Evolutionary conservation across 2,797 vertebrate species (phyloP).

Genomic region (Neosilurus mollespiculum): DNA sequence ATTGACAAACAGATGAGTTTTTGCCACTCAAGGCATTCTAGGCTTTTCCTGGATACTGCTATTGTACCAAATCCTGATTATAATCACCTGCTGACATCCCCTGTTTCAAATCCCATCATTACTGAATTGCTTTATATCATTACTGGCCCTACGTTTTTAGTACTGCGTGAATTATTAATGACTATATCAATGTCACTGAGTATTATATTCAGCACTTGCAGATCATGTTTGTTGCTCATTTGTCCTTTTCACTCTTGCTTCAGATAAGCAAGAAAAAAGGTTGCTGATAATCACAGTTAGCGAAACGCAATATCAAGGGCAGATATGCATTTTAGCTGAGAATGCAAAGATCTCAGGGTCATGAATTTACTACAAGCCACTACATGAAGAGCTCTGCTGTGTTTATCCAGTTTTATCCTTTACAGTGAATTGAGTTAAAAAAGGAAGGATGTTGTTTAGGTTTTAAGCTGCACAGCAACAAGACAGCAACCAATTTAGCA

Average conservation of each 20-base stretch:
- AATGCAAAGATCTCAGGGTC: background rate
- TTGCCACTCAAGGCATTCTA: too few relatives aligned
- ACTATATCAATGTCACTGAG: background rate
- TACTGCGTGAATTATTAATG: background rate
- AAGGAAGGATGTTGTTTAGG: background rate
- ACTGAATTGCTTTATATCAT: too few relatives aligned
- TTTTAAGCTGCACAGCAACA: background rate
- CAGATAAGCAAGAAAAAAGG: slow-evolving; percentile 2
- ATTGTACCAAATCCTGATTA: too few relatives aligned
- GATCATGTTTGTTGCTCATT: background rate
- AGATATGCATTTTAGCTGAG: slow-evolving; percentile 10
- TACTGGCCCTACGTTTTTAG: background rate
- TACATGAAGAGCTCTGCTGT: background rate
- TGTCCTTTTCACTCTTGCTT: slow-evolving; percentile 1
- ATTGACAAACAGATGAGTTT: too few relatives aligned
- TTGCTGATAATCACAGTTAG: background rate
- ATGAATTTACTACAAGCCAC: background rate
- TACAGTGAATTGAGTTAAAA: background rate
- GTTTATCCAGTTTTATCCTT: background rate
- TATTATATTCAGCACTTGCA: background rate
- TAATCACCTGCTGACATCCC: too few relatives aligned
- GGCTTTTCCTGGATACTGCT: too few relatives aligned
- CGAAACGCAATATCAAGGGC: background rate
- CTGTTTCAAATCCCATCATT: too few relatives aligned
- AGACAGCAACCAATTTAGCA: background rate